Conservation (phyloP, 2,888 invertebrate species). For the Auanema freiburgensis region DNA sequence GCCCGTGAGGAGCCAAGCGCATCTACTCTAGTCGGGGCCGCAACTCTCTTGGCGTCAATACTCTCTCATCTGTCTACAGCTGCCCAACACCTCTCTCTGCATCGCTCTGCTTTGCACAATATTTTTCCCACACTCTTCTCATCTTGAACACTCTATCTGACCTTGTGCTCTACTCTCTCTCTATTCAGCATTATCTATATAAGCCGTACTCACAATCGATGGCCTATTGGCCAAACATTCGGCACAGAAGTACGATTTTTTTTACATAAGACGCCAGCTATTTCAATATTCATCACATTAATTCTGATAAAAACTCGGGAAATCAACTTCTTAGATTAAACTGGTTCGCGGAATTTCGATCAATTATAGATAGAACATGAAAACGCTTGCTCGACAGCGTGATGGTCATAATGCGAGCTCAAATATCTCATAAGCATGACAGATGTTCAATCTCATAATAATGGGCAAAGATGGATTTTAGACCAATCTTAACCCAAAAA, state of each 20-base stretch:
- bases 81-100: constrained; percentile 9
- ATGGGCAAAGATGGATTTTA: too few species aligned
- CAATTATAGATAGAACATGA: too few species aligned
- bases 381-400: too few species aligned
- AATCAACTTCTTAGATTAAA: background rate
- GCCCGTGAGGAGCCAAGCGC: constrained; percentile 2
- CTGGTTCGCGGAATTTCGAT: too few species aligned
- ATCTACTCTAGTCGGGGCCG: background rate
- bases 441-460: too few species aligned
- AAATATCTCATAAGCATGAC: too few species aligned
- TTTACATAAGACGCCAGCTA: background rate
- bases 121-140: constrained; percentile 15
- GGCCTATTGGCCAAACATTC: constrained; percentile 21
- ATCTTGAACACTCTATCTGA: background rate
- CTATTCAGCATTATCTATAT: constrained; percentile 6
- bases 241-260: constrained; percentile 8
- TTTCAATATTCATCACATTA: background rate
- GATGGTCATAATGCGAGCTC: too few species aligned
- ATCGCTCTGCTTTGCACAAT: constrained; percentile 15
- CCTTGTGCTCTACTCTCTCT: constrained; percentile 9
- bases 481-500: too few species aligned
- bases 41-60: background rate
- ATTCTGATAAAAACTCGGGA: background rate
- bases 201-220: constrained; percentile 23
- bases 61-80: background rate